A percentile compares a stretch with the other conserved stretches of the same genome.
phyloP scores from a whole-genome alignment of 37 sponge, comb jelly and placozoan genomes.

The Aplysina aerophoba region DNA sequence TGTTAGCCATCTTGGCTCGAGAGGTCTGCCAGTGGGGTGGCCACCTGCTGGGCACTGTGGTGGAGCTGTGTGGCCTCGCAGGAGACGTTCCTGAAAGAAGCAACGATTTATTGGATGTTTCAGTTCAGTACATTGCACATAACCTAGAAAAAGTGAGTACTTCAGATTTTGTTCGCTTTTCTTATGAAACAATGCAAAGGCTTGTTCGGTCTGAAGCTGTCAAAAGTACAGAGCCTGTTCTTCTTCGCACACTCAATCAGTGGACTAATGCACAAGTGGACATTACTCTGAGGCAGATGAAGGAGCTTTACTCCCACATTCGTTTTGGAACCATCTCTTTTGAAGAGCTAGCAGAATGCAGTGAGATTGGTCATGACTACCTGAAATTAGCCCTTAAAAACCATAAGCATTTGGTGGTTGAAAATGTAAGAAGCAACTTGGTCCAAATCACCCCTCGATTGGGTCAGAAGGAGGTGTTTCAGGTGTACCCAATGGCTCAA shows the following conservation, averaged over 20 bases:
- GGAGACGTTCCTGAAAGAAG: too few species aligned
- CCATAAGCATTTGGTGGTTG: not conserved
- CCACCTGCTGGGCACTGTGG: too few species aligned
- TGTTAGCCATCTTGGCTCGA: not conserved
- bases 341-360: not conserved
- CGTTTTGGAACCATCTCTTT: not conserved
- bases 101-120: too few species aligned
- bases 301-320: not conserved
- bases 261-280: not conserved
- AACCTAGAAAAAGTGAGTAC: too few species aligned
- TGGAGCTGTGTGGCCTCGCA: too few species aligned
- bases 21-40: too few species aligned
- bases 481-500: not conserved
- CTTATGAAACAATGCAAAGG: not conserved
- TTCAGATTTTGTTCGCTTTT: too few species aligned
- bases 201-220: slow-evolving; percentile 2
- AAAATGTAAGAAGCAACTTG: not conserved
- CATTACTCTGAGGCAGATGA: not conserved
- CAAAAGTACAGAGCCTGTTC: not conserved
- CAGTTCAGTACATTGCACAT: too few species aligned
- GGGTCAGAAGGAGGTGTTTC: not conserved
- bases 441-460: not conserved
- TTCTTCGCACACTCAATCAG: not conserved
- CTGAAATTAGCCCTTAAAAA: not conserved
- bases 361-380: not conserved